Evolutionary conservation across 2,113 vertebrate genomes (phyloP), one percentile per base, ranked within the genome.

Genomic region (Rhinichthys klamathensis): DNA sequence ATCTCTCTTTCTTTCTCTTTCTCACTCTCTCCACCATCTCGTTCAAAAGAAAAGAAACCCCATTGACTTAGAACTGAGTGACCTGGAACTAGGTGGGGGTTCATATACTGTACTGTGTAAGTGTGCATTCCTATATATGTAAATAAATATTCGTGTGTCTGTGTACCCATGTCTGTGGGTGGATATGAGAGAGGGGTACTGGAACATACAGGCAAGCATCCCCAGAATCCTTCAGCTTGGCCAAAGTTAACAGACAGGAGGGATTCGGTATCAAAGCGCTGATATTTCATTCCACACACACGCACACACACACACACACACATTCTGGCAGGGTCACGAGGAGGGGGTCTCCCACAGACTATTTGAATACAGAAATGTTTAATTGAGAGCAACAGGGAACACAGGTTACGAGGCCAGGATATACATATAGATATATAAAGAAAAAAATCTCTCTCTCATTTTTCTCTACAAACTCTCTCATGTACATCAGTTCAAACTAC

Each of bases 201-300:
- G 95, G 89, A 94, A 95, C 94, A 93, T 88, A 87, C 88, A 93
- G 94, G 94, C 94, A 96, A 91, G 94, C 95, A 97, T 97, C 97
- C 95, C 94, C 94, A 97, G 94, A 97, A 96, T 97, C 94, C 94
- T 90, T 87, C 89, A 89, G 84, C 61, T 90, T 90, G 97, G 98
- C 97, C 97, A 99, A 99, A 95, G 95, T 96, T 96, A 98, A 98
- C 97, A 98, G 95, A 96, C 96, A 95, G 90, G 91, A 95, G 94
- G 95, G 95, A 96, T 97, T 97, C 93, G 87, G 96, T 99, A 99
- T 98, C 97, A 99, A 98, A 97, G 96, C 95, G 95, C 95, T 94
- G 94, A 95, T 92, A 97, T 96, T 97, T 97, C 97, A 97, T 95
- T 97, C 96, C 32, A 98, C 93, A 75, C 23, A 78, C 80, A 70